A percentile compares a stretch with the other conserved stretches of the same genome.
phyloP scores from a whole-genome alignment of 2,113 vertebrate species.

The Coptodon bakossiorum region DNA sequence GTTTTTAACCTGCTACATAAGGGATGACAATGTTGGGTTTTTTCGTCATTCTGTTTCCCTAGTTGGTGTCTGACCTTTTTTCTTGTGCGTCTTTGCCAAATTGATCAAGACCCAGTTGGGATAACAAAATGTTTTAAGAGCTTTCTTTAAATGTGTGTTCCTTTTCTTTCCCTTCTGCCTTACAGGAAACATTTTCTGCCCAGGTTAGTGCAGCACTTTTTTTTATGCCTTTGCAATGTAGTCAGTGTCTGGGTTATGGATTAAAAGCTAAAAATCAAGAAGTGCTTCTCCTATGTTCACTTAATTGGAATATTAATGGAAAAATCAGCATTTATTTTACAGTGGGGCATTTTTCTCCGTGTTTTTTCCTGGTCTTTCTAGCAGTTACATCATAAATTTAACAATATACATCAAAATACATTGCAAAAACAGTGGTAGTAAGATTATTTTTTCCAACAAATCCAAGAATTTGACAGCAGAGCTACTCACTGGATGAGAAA shows the following conservation, averaged over 20 bases:
- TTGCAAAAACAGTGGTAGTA: background rate
- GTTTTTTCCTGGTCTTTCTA: background rate
- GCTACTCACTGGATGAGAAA: background rate
- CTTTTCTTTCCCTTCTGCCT: background rate
- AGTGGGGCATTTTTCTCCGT: background rate
- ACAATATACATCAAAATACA: background rate
- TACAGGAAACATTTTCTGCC: background rate
- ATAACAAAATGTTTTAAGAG: background rate
- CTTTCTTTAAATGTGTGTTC: background rate
- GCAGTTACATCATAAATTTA: background rate
- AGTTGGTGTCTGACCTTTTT: background rate
- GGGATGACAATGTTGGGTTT: background rate
- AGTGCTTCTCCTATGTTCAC: background rate
- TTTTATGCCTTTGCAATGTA: background rate
- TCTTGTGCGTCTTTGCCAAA: background rate
- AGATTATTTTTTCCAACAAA: background rate
- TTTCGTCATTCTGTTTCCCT: background rate
- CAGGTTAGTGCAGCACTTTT: background rate
- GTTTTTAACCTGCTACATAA: background rate
- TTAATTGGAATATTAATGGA: background rate
- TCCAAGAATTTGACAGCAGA: background rate
- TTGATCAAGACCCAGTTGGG: background rate
- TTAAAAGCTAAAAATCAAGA: background rate
- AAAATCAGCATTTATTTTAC: background rate
- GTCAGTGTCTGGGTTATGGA: background rate